Percentiles rank a stretch among this genome's conserved stretches.
These are phyloP conservation scores for Spheniscus humboldti DNA, from an alignment of 2,797 vertebrate genomes.

Conservation along the genomic window DNA sequence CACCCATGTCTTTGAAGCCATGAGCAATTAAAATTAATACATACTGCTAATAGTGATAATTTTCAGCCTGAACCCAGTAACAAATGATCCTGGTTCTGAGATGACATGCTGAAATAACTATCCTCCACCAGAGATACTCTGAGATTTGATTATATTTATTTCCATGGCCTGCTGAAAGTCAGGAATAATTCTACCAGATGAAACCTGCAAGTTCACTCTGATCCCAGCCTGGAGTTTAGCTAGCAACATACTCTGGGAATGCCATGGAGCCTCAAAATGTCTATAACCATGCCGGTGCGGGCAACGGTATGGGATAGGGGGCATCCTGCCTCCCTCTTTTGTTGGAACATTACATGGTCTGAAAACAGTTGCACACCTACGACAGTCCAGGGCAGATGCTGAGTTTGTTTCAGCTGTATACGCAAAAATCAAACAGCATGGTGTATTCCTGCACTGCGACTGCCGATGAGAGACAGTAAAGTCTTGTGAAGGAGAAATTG, in stretches of 20 bases:
- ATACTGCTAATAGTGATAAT: not conserved
- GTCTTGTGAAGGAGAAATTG: not conserved
- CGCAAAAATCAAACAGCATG: not conserved
- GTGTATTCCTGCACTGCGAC: not conserved
- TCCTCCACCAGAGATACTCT: not conserved
- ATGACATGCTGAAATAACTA: not conserved
- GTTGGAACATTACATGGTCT: not conserved
- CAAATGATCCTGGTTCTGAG: not conserved
- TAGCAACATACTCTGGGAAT: not conserved
- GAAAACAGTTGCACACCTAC: not conserved
- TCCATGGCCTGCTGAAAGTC: not conserved
- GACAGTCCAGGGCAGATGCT: not conserved
- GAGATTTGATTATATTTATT: not conserved
- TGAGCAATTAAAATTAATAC: not conserved
- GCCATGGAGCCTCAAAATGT: not conserved
- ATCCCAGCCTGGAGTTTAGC: not conserved
- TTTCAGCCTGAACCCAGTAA: not conserved
- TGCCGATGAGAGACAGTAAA: not conserved
- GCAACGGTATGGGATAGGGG: accelerated
- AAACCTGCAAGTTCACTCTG: not conserved
- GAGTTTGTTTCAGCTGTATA: not conserved
- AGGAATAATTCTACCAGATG: not conserved
- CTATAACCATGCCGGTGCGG: not conserved
- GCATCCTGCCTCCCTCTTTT: not conserved
- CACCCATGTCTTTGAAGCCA: not conserved